Conservation (phyloP, 2,113 vertebrate genomes). For the Leptobrachium ailaonicum region DNA sequence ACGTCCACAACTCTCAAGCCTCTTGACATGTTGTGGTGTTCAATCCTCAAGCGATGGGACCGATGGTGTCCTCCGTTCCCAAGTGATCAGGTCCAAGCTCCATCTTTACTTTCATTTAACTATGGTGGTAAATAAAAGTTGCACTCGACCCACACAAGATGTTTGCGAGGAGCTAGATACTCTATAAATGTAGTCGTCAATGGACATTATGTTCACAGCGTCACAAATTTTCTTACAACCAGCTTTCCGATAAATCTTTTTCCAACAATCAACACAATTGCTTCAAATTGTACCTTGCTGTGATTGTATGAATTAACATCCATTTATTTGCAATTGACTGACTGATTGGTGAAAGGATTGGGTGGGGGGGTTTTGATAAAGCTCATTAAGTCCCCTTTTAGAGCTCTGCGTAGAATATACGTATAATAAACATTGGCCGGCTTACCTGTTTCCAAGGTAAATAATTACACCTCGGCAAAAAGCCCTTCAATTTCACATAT, state of each 20-base stretch:
- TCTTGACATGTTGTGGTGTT: no score
- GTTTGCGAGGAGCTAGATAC: no score
- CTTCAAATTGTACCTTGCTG: background rate
- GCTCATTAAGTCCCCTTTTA: conserved; percentile 1
- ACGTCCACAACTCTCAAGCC: no score
- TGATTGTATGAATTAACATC: background rate
- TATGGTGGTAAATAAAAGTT: no score
- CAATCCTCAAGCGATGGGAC: no score
- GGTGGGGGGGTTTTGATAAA: background rate
- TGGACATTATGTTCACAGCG: no score
- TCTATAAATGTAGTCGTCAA: no score
- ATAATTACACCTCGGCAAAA: background rate
- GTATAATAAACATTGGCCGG: background rate
- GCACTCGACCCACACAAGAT: no score
- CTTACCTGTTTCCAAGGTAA: conserved; percentile 1
- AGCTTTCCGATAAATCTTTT: background rate
- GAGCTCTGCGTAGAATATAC: background rate
- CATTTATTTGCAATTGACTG: conserved; percentile 3
- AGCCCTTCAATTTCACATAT: background rate
- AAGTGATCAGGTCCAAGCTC: no score
- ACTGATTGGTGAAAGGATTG: conserved; percentile 1
- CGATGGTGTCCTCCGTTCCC: no score
- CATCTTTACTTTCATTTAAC: no score
- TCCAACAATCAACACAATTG: conserved; percentile 9
- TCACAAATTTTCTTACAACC: background rate